Evolutionary conservation across 2,888 invertebrate species (phyloP).

Genomic region (Temnothorax ravouxi): DNA sequence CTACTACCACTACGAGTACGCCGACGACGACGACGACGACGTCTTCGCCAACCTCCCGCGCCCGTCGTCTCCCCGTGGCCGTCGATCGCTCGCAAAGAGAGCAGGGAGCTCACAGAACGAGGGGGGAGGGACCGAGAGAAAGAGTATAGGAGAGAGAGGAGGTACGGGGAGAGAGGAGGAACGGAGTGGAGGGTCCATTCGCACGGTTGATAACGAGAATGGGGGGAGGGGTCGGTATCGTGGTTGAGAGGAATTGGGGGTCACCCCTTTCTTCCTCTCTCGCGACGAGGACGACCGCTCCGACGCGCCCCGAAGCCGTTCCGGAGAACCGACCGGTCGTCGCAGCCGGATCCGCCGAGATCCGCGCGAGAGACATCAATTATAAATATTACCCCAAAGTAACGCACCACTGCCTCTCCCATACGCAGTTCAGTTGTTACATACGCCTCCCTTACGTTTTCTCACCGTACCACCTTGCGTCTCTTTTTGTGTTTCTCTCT

Average conservation of each 20-base stretch:
- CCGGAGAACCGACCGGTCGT: slow-evolving; percentile 59
- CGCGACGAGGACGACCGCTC: not conserved
- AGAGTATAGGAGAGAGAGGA: slow-evolving; percentile 13
- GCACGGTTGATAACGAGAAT: not conserved
- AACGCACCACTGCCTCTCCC: slow-evolving; percentile 84
- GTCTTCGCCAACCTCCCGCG: slow-evolving; percentile 40
- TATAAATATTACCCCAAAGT: slow-evolving; percentile 76
- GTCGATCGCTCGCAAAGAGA: slow-evolving; percentile 25
- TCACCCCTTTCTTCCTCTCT: not conserved
- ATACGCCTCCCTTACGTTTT: slow-evolving; percentile 57
- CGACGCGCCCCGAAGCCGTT: not conserved
- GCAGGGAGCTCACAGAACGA: slow-evolving; percentile 17
- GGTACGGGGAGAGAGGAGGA: slow-evolving; percentile 36
- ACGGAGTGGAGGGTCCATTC: slow-evolving; percentile 19
- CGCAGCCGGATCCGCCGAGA: slow-evolving; percentile 63
- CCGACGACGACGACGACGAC: slow-evolving; percentile 19
- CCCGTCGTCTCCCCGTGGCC: slow-evolving; percentile 50
- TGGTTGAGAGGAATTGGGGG: not conserved
- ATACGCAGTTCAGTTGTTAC: slow-evolving; percentile 75
- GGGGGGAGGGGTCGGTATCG: not conserved
- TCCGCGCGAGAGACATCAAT: slow-evolving; percentile 74
- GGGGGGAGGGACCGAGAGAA: not conserved
- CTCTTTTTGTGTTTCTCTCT: slow-evolving; percentile 38
- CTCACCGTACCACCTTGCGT: slow-evolving; percentile 51
- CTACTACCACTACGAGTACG: slow-evolving; percentile 46